phyloP scores from a whole-genome alignment of 1,140 invertebrate genomes.

The Aphidius ervi region DNA sequence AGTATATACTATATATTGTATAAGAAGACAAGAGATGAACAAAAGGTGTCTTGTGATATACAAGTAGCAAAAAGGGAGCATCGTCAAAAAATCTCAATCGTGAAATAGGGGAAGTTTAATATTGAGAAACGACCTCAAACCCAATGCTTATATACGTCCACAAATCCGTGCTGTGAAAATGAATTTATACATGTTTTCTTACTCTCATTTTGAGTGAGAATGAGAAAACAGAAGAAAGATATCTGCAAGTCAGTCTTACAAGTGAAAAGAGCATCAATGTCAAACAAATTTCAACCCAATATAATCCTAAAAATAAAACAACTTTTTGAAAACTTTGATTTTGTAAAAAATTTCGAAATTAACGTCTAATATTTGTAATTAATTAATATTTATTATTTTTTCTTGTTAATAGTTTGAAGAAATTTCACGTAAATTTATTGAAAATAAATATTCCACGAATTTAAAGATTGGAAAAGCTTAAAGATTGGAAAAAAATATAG shows the following conservation, averaged over 20 bases:
- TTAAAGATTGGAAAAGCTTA: neutral
- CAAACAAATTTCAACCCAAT: too few species aligned
- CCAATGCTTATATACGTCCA: slow-evolving; percentile 16
- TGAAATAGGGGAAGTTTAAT: slow-evolving; percentile 26
- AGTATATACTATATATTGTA: too few species aligned
- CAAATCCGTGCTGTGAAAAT: slow-evolving; percentile 29
- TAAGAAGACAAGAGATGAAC: neutral
- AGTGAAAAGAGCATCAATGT: too few species aligned
- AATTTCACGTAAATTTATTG: neutral
- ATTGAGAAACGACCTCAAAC: slow-evolving; percentile 27
- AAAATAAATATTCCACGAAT: neutral
- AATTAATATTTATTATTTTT: too few species aligned
- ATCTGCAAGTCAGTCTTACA: too few species aligned
- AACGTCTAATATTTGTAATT: too few species aligned
- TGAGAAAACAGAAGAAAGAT: too few species aligned
- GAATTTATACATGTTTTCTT: slow-evolving; percentile 25
- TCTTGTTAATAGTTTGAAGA: too few species aligned
- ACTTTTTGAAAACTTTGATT: too few species aligned
- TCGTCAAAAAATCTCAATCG: slow-evolving; percentile 19
- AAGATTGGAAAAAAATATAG: neutral
- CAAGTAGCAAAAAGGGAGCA: slow-evolving; percentile 12
- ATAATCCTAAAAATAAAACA: too few species aligned
- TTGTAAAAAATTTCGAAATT: too few species aligned
- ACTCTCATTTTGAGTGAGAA: too few species aligned
- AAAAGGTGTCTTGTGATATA: slow-evolving; percentile 20